These are phyloP conservation scores for Toxotes jaculatrix DNA, from an alignment of 2,113 vertebrate species.

Conservation along the genomic window DNA sequence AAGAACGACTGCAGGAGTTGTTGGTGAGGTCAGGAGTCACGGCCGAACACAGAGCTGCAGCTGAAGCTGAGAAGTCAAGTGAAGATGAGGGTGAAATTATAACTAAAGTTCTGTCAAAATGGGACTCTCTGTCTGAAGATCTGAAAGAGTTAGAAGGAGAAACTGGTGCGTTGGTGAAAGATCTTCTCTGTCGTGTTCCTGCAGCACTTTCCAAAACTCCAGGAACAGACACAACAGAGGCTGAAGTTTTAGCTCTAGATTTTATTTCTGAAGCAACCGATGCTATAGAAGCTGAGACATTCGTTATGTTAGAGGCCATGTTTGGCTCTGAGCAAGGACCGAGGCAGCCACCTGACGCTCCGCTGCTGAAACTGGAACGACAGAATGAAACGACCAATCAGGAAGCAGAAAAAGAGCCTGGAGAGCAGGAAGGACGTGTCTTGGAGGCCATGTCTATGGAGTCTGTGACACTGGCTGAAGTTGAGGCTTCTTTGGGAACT, in stretches of 20 bases:
- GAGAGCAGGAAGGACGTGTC: not conserved
- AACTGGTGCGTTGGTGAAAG: not conserved
- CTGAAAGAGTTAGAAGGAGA: slow-evolving; percentile 18
- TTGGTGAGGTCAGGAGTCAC: not conserved
- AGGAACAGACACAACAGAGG: not conserved
- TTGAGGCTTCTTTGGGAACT: not conserved
- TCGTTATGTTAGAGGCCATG: not conserved
- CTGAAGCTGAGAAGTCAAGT: not conserved
- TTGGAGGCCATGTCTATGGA: slow-evolving; percentile 25
- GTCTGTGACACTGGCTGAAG: slow-evolving; percentile 26
- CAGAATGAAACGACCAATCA: not conserved
- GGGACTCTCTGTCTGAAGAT: slow-evolving; percentile 21
- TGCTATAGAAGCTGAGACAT: slow-evolving; percentile 18
- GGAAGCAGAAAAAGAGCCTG: not conserved
- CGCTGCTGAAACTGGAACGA: not conserved
- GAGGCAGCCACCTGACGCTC: not conserved
- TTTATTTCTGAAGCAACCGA: slow-evolving; percentile 22
- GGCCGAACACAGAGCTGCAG: not conserved
- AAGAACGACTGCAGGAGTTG: not conserved
- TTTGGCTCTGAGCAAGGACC: slow-evolving; percentile 9
- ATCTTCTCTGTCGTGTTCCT: slow-evolving; percentile 6
- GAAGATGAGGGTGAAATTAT: not conserved
- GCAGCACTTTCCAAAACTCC: not conserved
- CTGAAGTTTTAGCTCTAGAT: not conserved
- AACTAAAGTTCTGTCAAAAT: slow-evolving; percentile 8